Evolutionary conservation across 2,113 vertebrate species (phyloP).

Genomic region (Dasyornis broadbenti): DNA sequence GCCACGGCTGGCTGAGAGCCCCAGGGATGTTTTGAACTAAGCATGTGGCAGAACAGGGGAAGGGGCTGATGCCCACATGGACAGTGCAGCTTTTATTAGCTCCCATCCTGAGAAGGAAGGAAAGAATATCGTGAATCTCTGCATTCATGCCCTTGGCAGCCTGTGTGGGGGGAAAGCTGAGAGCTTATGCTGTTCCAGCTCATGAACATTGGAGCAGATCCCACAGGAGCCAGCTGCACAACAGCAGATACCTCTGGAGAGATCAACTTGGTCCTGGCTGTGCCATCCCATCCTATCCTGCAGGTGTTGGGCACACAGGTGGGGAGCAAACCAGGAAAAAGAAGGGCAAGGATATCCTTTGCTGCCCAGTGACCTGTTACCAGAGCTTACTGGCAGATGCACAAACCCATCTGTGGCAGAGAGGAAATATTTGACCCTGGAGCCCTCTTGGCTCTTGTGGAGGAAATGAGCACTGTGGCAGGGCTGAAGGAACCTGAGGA

Average conservation of each 20-base stretch:
- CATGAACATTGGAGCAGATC: conserved; percentile 1
- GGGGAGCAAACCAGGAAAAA: neutral
- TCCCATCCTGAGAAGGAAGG: neutral
- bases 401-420: neutral
- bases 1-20: neutral
- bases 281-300: neutral
- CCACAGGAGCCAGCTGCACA: neutral
- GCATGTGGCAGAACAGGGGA: neutral
- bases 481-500: neutral
- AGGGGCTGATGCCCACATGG: neutral
- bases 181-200: neutral
- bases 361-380: neutral
- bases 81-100: conserved; percentile 28
- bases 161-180: neutral
- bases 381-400: neutral
- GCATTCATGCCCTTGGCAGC: neutral
- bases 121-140: conserved; percentile 33
- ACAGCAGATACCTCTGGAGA: neutral
- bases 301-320: neutral
- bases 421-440: neutral
- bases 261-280: neutral
- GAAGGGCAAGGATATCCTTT: neutral
- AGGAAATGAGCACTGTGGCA: neutral
- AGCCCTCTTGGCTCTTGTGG: neutral
- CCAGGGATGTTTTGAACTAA: neutral